phyloP scores from a whole-genome alignment of 2,797 vertebrate genomes.

The Schizothorax lantsangensis region DNA sequence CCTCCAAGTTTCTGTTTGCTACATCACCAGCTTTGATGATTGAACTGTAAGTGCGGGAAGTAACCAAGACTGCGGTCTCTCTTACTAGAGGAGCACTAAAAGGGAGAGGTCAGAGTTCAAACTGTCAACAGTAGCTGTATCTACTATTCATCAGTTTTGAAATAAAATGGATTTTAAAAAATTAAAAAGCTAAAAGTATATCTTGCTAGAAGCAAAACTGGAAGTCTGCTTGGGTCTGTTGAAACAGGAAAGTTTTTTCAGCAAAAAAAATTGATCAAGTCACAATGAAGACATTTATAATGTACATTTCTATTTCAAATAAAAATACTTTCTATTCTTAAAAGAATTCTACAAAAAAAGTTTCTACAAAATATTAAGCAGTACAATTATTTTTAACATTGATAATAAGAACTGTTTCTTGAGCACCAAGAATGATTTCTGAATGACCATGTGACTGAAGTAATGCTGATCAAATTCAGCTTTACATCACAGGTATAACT shows the following conservation, averaged over 20 bases:
- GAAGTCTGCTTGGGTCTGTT: neutral
- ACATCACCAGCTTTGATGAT: slow-evolving; percentile 39
- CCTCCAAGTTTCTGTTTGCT: slow-evolving; percentile 38
- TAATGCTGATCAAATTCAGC: neutral
- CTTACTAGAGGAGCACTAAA: slow-evolving; percentile 7
- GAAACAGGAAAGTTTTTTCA: neutral
- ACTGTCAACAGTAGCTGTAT: slow-evolving; percentile 7
- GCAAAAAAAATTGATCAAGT: neutral
- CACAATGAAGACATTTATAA: neutral
- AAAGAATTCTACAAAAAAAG: neutral
- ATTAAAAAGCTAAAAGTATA: neutral
- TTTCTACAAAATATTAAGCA: no score
- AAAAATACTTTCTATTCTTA: neutral
- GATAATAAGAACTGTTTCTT: no score
- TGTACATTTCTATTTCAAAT: neutral
- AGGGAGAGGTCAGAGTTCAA: neutral
- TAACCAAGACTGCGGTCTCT: slow-evolving; percentile 26
- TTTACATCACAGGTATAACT: no score
- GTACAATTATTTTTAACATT: no score
- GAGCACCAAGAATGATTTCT: neutral
- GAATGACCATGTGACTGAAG: neutral
- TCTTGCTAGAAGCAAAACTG: neutral
- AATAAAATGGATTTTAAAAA: neutral
- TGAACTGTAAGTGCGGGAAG: slow-evolving; percentile 35
- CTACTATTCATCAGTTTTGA: neutral